phyloP scores from a whole-genome alignment of 2,797 vertebrate species.

The Enteromius thamalakanensis region DNA sequence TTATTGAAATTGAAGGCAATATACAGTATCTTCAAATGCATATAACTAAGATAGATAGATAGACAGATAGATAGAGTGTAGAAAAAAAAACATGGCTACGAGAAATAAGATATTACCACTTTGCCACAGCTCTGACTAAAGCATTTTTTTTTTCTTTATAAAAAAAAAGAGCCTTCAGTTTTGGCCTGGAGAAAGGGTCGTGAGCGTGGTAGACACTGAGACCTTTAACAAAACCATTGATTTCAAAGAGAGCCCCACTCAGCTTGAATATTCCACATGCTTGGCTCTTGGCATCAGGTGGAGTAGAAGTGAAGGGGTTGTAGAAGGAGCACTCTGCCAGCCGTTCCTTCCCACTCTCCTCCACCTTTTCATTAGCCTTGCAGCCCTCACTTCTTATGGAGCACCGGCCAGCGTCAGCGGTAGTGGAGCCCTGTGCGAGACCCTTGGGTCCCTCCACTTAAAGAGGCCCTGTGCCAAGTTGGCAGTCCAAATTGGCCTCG shows the following conservation, averaged over 20 bases:
- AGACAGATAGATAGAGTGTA: background rate
- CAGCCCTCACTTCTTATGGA: conserved; percentile 45
- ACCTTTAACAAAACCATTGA: conserved; percentile 36
- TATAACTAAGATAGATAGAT: background rate
- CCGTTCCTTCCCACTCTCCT: conserved; percentile 37
- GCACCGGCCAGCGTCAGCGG: conserved; percentile 14
- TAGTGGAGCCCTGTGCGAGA: conserved; percentile 38
- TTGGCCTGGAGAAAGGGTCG: background rate
- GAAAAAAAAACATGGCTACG: background rate
- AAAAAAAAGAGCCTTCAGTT: background rate
- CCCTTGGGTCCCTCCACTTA: conserved; percentile 41
- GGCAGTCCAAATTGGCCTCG: conserved; percentile 52
- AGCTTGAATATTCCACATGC: conserved; percentile 21
- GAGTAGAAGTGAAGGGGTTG: conserved; percentile 42
- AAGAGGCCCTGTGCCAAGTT: conserved; percentile 53
- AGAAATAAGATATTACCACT: background rate
- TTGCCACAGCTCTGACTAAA: background rate
- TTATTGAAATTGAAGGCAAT: background rate
- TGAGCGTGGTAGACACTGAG: conserved; percentile 5
- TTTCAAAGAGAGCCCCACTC: conserved; percentile 28
- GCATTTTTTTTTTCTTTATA: background rate
- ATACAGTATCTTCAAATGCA: background rate
- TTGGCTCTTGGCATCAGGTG: conserved; percentile 52
- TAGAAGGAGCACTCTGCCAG: conserved; percentile 45
- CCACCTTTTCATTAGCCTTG: conserved; percentile 57